Evolutionary conservation across 2,113 vertebrate species (phyloP).

Genomic region (Todiramphus chloris): DNA sequence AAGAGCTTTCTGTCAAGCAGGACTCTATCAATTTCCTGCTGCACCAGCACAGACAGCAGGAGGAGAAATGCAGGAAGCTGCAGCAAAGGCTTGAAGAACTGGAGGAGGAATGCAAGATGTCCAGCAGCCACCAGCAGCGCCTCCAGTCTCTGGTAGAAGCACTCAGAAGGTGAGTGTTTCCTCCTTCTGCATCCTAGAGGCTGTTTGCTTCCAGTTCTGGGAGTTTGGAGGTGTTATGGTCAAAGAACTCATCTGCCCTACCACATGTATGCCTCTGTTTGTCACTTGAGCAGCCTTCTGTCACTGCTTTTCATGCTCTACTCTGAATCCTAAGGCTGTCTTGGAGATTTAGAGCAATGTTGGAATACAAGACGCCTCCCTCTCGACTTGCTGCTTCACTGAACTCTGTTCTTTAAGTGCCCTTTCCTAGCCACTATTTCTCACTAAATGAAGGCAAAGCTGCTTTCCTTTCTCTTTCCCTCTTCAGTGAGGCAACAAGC

Average conservation of each 20-base stretch:
- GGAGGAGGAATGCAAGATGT: slow-evolving; percentile 51
- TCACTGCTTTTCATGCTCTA: background rate
- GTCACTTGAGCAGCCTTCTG: background rate
- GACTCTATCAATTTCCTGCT: slow-evolving; percentile 51
- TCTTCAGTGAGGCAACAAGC: background rate
- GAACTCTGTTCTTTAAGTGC: background rate
- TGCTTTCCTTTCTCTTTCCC: background rate
- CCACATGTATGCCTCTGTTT: background rate
- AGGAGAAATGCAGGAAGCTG: slow-evolving; percentile 73
- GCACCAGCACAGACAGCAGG: slow-evolving; percentile 74
- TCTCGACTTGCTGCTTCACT: accelerated
- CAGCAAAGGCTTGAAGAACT: slow-evolving; percentile 76
- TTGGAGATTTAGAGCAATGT: background rate
- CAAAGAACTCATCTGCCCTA: background rate
- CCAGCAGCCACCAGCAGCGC: slow-evolving; percentile 51
- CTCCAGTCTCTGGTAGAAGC: slow-evolving; percentile 68
- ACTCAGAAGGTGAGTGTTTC: slow-evolving; percentile 59
- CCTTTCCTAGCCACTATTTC: background rate
- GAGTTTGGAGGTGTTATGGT: background rate
- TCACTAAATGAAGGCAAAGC: slow-evolving; percentile 7
- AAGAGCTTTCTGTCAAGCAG: slow-evolving; percentile 70
- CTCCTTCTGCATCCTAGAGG: background rate
- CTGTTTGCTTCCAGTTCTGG: background rate
- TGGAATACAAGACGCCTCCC: background rate
- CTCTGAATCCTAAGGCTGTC: background rate